A percentile compares a stretch with the other conserved stretches of the same genome.
Evolutionary conservation across 2,888 invertebrate genomes (phyloP).

Genomic region (Thecophora atra): DNA sequence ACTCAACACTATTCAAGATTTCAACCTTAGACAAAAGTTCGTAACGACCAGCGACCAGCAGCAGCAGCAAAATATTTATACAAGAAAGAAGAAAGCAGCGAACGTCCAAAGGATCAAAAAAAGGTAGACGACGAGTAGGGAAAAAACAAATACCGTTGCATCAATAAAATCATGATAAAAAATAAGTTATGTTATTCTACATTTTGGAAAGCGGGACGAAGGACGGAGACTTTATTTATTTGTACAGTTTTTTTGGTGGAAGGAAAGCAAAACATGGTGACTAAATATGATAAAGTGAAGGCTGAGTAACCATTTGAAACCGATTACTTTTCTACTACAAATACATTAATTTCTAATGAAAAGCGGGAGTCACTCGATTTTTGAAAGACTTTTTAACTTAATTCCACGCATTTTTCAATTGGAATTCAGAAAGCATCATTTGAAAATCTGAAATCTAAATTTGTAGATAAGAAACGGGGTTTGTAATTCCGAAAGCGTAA

Average conservation of each 20-base stretch:
- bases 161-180: constrained; percentile 29
- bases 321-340: neutral
- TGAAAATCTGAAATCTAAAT: too few relatives aligned
- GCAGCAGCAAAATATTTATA: constrained; percentile 13
- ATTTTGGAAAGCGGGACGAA: neutral
- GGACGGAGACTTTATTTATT: constrained; percentile 4
- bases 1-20: constrained; percentile 7
- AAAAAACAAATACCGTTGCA: constrained; percentile 20
- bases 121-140: constrained; percentile 20
- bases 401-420: too few relatives aligned
- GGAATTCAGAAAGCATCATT: too few relatives aligned
- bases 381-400: too few relatives aligned
- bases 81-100: neutral
- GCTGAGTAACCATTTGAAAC: neutral
- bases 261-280: neutral
- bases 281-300: neutral
- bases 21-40: constrained; percentile 11
- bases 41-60: constrained; percentile 1
- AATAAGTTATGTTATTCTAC: constrained; percentile 30
- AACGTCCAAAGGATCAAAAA: neutral
- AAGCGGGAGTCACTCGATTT: neutral
- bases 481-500: too few relatives aligned
- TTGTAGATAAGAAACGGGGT: too few relatives aligned
- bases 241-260: neutral
- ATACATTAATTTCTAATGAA: neutral